phyloP scores from a whole-genome alignment of 92 coral and sea anemone species.

The Blastomussa wellsi region DNA sequence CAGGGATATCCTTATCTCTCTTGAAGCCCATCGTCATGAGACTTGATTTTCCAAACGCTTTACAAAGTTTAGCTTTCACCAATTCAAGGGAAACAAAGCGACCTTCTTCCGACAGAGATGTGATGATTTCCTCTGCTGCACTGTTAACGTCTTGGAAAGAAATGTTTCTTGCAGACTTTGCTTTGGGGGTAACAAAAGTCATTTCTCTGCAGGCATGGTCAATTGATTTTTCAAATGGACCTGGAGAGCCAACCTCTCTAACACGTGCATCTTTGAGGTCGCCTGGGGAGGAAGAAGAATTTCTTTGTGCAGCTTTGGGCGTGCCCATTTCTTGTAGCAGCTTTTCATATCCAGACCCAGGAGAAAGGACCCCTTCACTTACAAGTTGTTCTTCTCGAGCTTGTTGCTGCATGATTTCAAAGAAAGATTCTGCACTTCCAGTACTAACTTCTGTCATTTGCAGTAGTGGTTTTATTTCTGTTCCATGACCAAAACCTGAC shows the following conservation, averaged over 20 bases:
- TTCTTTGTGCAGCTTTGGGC: not conserved
- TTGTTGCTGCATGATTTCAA: conserved; percentile 27
- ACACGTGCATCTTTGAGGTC: not conserved
- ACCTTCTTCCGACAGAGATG: conserved; percentile 60
- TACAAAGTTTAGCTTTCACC: conserved; percentile 66
- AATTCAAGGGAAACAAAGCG: conserved; percentile 69
- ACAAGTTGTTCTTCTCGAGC: not conserved
- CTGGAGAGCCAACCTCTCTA: conserved; percentile 37
- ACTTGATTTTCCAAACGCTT: conserved; percentile 53
- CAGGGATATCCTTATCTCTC: conserved; percentile 69
- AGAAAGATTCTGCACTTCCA: not conserved
- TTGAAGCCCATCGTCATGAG: conserved; percentile 56
- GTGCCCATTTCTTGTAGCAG: not conserved
- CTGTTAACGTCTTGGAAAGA: conserved; percentile 55
- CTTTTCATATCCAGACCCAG: not conserved
- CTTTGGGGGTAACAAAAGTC: not conserved
- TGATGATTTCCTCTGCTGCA: conserved; percentile 56
- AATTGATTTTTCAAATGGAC: conserved; percentile 59
- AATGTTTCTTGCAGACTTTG: not conserved
- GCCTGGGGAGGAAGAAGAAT: not conserved
- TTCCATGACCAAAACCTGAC: not conserved
- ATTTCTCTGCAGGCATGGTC: conserved; percentile 29
- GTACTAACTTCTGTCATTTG: not conserved
- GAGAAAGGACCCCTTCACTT: not conserved
- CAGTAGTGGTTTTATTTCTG: not conserved